Conservation (phyloP, 2,113 vertebrate species). For the Terrapene triunguis region DNA sequence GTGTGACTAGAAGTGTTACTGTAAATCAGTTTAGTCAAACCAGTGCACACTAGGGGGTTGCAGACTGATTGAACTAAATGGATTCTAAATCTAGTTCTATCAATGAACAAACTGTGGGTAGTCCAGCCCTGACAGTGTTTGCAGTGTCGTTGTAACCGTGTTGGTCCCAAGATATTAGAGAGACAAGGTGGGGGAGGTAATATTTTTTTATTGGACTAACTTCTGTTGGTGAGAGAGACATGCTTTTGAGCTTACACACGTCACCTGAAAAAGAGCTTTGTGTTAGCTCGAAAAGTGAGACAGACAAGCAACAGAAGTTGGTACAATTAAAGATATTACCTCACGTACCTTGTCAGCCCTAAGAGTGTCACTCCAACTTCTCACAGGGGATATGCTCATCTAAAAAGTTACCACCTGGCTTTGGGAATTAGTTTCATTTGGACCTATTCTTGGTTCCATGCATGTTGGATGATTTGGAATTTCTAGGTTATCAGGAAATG, state of each 20-base stretch:
- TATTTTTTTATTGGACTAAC: background rate
- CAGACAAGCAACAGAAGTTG: background rate
- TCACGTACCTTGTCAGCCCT: background rate
- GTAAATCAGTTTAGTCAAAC: background rate
- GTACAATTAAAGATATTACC: background rate
- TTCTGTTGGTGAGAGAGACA: background rate
- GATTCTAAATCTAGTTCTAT: background rate
- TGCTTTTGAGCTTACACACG: background rate
- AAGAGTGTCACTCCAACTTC: background rate
- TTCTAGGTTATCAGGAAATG: background rate
- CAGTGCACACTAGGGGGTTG: background rate
- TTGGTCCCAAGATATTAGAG: background rate
- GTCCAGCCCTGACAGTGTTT: background rate
- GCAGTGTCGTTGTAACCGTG: background rate
- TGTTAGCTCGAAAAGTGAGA: background rate
- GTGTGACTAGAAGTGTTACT: background rate
- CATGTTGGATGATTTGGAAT: background rate
- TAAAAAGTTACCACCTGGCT: background rate
- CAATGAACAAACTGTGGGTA: no score
- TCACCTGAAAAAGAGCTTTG: background rate
- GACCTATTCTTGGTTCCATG: background rate
- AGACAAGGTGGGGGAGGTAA: background rate
- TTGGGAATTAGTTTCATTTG: background rate
- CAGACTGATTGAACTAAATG: background rate
- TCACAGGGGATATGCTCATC: background rate